Percentiles rank a stretch among this genome's conserved stretches.
Conservation (phyloP, 2,113 vertebrate species). For the Circaetus cinerascens region DNA sequence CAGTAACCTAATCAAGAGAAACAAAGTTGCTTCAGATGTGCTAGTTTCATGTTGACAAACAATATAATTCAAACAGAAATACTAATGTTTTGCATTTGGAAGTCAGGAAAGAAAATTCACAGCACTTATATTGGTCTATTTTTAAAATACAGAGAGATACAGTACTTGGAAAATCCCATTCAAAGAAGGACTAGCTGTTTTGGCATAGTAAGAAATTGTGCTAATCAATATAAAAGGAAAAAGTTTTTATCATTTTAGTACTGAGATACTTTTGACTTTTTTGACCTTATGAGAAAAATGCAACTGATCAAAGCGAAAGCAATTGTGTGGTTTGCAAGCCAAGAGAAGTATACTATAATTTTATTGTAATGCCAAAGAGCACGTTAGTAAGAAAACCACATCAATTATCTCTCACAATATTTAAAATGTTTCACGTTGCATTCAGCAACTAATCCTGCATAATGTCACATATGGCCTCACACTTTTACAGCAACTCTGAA, state of each 20-base stretch:
- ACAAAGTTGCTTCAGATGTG: not conserved
- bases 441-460: not conserved
- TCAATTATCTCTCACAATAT: not conserved
- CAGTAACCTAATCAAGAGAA: not conserved
- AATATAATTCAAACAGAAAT: not conserved
- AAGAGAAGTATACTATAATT: not conserved
- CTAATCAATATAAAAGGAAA: not conserved
- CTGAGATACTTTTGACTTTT: not conserved
- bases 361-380: not conserved
- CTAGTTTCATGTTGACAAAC: not conserved
- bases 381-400: not conserved
- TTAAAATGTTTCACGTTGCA: not conserved
- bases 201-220: not conserved
- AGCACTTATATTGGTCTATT: not conserved
- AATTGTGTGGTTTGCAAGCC: not conserved
- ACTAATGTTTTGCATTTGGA: not conserved
- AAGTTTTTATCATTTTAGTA: not conserved
- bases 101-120: not conserved
- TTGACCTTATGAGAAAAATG: not conserved
- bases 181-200: not conserved
- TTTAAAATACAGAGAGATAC: not conserved
- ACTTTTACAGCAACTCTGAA: not conserved
- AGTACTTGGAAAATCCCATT: not conserved
- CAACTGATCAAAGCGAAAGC: not conserved
- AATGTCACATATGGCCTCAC: not conserved